Evolutionary conservation across 2,113 vertebrate genomes (phyloP).

Genomic region (Natator depressus): DNA sequence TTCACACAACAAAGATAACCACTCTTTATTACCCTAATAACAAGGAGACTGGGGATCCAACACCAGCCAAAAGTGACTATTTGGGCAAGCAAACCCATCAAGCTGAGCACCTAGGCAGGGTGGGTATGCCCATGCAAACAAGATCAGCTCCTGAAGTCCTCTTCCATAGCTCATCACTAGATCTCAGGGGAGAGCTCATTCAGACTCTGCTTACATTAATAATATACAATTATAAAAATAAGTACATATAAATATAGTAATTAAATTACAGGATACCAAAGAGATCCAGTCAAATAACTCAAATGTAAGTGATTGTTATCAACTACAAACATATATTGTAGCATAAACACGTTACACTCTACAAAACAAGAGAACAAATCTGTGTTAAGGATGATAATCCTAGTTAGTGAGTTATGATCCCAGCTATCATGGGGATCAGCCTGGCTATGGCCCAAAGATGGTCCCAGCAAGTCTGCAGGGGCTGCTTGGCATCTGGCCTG

Average conservation of each 20-base stretch:
- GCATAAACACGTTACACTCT: accelerated
- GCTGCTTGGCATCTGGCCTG: constrained; percentile 11
- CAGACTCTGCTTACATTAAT: no score
- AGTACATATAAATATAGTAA: not conserved
- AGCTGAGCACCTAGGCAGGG: no score
- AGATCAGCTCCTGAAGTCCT: no score
- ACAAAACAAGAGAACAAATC: not conserved
- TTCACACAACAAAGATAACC: no score
- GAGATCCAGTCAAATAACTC: not conserved
- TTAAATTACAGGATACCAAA: not conserved
- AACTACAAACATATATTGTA: not conserved
- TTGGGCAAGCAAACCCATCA: no score
- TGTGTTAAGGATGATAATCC: accelerated
- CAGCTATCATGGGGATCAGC: not conserved
- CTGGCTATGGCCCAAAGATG: not conserved
- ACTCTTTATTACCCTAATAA: no score
- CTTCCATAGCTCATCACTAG: no score
- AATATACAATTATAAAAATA: not conserved
- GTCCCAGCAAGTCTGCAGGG: not conserved
- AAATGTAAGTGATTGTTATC: not conserved
- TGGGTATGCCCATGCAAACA: no score
- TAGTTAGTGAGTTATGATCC: not conserved
- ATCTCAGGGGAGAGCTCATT: no score
- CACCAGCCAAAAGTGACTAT: no score
- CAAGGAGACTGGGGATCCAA: no score